Percentiles rank a stretch among this genome's conserved stretches.
phyloP scores from a whole-genome alignment of 1,140 invertebrate species.

The Acromyrmex charruanus region DNA sequence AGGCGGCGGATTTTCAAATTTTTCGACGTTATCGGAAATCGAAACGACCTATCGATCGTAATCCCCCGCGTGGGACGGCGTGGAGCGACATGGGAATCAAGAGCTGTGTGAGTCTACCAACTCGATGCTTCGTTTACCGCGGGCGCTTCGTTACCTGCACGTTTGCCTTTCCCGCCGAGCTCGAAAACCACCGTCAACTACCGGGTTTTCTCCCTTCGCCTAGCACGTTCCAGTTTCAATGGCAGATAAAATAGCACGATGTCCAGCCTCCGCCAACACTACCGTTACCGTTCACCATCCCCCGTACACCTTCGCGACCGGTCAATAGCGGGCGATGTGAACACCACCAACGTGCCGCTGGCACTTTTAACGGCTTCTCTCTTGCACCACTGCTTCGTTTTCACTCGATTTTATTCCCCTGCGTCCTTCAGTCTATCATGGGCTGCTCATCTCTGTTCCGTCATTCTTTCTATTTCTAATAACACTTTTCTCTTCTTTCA shows the following conservation, averaged over 20 bases:
- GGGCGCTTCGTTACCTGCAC: conserved; percentile 69
- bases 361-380: conserved; percentile 71
- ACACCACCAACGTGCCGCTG: conserved; percentile 68
- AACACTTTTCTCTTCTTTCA: conserved; percentile 42
- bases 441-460: conserved; percentile 12
- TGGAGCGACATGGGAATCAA: neutral
- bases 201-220: conserved; percentile 24
- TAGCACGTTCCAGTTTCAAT: conserved; percentile 74
- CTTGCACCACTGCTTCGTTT: conserved; percentile 10
- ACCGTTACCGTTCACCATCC: conserved; percentile 26
- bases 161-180: conserved; percentile 70
- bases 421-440: conserved; percentile 27
- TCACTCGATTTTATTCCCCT: neutral
- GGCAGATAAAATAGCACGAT: conserved; percentile 75
- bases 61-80: neutral
- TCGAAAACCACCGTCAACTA: conserved; percentile 68
- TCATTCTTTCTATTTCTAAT: conserved; percentile 34
- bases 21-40: conserved; percentile 33
- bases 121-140: conserved; percentile 50
- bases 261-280: conserved; percentile 68
- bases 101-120: conserved; percentile 27
- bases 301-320: conserved; percentile 42
- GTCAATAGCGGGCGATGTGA: conserved; percentile 73
- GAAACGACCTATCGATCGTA: conserved; percentile 35
- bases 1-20: conserved; percentile 14